These are phyloP conservation scores for Atethmia centrago DNA, from an alignment of 2,888 invertebrate genomes.

Conservation along the genomic window DNA sequence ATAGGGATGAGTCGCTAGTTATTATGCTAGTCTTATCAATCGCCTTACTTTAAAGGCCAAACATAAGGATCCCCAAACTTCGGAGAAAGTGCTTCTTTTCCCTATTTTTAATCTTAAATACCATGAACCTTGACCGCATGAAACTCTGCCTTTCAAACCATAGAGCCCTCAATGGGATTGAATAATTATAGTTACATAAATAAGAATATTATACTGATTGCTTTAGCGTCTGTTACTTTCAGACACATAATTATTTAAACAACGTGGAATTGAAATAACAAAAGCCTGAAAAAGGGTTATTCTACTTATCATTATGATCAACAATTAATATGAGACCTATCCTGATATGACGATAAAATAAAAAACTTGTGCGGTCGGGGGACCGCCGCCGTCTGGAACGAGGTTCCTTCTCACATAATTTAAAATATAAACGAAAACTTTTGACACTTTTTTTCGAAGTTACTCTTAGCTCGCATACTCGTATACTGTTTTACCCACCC, in stretches of 20 bases:
- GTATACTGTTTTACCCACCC: no score
- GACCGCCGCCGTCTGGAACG: no score
- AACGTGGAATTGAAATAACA: background rate
- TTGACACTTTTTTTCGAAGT: no score
- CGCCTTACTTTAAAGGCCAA: background rate
- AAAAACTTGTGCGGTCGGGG: no score
- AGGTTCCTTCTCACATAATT: no score
- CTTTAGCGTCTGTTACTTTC: background rate
- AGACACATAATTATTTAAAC: background rate
- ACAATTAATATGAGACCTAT: background rate
- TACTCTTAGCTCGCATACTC: no score
- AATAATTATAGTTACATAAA: slow-evolving; percentile 28
- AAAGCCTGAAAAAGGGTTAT: background rate
- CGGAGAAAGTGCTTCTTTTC: background rate
- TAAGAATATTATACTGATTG: slow-evolving; percentile 33
- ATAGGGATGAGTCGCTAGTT: background rate
- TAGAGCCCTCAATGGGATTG: slow-evolving; percentile 30
- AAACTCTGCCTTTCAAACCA: slow-evolving; percentile 18
- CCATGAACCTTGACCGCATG: slow-evolving; percentile 25
- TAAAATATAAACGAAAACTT: no score
- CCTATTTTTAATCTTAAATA: background rate
- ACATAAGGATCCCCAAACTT: background rate
- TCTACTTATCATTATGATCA: background rate
- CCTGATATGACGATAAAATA: background rate
- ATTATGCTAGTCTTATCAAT: background rate